Percentiles rank a stretch among this genome's conserved stretches.
These are phyloP conservation scores for Conistra vaccinii DNA, from an alignment of 2,888 invertebrate genomes.

Conservation along the genomic window DNA sequence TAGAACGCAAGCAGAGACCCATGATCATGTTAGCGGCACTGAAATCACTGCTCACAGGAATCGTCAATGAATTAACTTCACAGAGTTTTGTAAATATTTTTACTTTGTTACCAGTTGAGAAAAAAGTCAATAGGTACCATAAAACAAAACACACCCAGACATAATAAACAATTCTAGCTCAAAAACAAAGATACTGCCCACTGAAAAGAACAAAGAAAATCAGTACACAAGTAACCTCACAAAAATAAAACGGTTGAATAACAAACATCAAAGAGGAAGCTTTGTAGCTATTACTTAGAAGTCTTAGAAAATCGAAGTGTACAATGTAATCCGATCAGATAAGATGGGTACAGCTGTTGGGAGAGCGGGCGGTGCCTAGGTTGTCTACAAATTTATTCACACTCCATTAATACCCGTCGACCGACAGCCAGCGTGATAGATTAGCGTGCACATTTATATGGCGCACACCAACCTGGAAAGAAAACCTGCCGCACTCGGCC, in stretches of 20 bases:
- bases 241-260: conserved; percentile 52
- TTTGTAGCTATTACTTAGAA: conserved; percentile 62
- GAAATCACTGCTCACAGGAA: conserved; percentile 42
- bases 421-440: conserved; percentile 80
- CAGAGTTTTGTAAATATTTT: conserved; percentile 15
- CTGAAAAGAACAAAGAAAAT: conserved; percentile 49
- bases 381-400: conserved; percentile 83
- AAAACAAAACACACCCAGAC: conserved; percentile 14
- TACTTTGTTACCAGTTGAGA: conserved; percentile 10
- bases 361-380: conserved; percentile 56
- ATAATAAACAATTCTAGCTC: conserved; percentile 32
- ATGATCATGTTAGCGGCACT: conserved; percentile 60
- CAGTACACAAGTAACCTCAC: conserved; percentile 26
- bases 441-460: conserved; percentile 77
- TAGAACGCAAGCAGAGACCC: conserved; percentile 67
- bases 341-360: conserved; percentile 61
- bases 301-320: conserved; percentile 59
- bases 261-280: conserved; percentile 46
- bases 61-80: conserved; percentile 41
- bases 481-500: conserved; percentile 54
- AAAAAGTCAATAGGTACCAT: conserved; percentile 7
- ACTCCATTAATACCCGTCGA: conserved; percentile 84
- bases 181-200: conserved; percentile 13
- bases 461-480: conserved; percentile 73
- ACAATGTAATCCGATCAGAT: conserved; percentile 60